Percentiles rank a stretch among this genome's conserved stretches.
Conservation (phyloP, 2,888 invertebrate genomes). For the Zelleria hepariella region DNA sequence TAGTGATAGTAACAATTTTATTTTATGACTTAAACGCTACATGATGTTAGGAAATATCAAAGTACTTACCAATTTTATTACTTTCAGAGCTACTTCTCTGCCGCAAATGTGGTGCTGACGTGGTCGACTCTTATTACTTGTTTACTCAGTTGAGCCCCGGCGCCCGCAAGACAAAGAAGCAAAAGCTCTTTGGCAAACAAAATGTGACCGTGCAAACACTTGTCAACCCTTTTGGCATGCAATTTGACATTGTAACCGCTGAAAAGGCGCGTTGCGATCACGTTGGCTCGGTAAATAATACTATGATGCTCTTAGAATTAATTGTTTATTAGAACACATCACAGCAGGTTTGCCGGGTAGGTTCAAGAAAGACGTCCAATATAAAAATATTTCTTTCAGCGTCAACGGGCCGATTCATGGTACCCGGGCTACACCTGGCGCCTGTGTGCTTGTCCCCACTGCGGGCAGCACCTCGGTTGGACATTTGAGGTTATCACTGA, state of each 20-base stretch:
- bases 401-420: conserved; percentile 73
- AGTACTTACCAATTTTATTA: background rate
- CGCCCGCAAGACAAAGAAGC: conserved; percentile 52
- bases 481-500: conserved; percentile 58
- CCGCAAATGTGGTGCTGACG: conserved; percentile 72
- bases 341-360: no score
- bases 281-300: conserved; percentile 55
- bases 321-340: no score
- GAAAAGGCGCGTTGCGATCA: conserved; percentile 70
- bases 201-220: conserved; percentile 70
- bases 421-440: conserved; percentile 78
- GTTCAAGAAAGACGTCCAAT: no score
- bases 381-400: no score
- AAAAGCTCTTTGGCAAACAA: conserved; percentile 65
- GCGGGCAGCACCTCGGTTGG: conserved; percentile 75
- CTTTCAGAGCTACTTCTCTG: conserved; percentile 70
- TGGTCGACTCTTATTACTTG: conserved; percentile 67
- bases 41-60: background rate
- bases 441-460: conserved; percentile 73
- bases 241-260: conserved; percentile 65
- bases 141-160: conserved; percentile 65
- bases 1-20: no score
- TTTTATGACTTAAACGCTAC: background rate
- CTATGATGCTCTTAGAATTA: no score
- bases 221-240: conserved; percentile 67